Conservation (phyloP, 2,113 vertebrate species). For the Cyprinodon brontotheroides region DNA sequence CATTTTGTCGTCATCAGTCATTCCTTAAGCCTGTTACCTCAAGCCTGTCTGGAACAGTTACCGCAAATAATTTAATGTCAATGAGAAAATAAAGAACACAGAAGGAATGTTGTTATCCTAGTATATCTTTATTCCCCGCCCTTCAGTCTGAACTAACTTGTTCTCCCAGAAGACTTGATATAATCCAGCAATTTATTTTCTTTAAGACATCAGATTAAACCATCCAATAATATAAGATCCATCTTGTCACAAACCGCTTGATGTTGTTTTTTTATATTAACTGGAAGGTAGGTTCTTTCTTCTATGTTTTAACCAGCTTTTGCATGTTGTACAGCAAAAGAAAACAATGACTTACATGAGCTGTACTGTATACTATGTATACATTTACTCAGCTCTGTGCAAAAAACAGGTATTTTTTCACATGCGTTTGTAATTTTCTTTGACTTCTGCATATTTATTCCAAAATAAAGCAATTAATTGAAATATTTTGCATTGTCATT, state of each 20-base stretch:
- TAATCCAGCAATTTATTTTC: slow-evolving; percentile 74
- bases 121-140: slow-evolving; percentile 49
- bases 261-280: slow-evolving; percentile 64
- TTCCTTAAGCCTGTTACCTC: slow-evolving; percentile 65
- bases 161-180: slow-evolving; percentile 59
- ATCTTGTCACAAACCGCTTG: slow-evolving; percentile 58
- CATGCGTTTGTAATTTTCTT: slow-evolving; percentile 74
- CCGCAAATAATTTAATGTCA: slow-evolving; percentile 76
- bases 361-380: slow-evolving; percentile 86
- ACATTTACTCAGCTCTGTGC: slow-evolving; percentile 81
- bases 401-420: slow-evolving; percentile 67
- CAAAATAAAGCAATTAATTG: slow-evolving; percentile 80
- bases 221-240: slow-evolving; percentile 15
- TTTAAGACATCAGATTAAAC: slow-evolving; percentile 69
- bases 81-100: slow-evolving; percentile 56
- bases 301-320: slow-evolving; percentile 70
- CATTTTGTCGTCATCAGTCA: slow-evolving; percentile 59
- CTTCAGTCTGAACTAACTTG: slow-evolving; percentile 53
- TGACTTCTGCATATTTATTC: slow-evolving; percentile 82
- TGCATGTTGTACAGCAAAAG: slow-evolving; percentile 84
- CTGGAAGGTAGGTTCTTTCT: slow-evolving; percentile 58
- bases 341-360: slow-evolving; percentile 72
- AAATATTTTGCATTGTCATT: slow-evolving; percentile 19
- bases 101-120: slow-evolving; percentile 46
- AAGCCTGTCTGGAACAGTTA: slow-evolving; percentile 78